Percentiles rank a stretch among this genome's conserved stretches.
Evolutionary conservation across 2,113 vertebrate genomes (phyloP).

Genomic region (Poeciliopsis prolifica): DNA sequence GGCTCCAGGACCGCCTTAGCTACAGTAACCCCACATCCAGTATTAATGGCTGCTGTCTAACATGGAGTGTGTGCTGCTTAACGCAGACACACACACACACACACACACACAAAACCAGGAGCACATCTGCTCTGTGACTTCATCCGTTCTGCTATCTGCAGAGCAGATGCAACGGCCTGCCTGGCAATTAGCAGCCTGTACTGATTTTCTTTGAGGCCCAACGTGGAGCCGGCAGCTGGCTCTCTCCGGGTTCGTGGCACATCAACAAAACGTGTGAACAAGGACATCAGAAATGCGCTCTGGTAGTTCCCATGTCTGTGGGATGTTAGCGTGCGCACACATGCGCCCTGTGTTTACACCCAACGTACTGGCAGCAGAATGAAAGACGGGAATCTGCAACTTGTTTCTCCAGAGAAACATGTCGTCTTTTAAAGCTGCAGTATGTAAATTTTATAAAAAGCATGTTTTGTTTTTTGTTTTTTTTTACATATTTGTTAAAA

Average conservation of each 20-base stretch:
- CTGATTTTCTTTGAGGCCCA: constrained; percentile 77
- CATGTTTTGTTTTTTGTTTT: too few relatives aligned
- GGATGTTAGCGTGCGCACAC: neutral
- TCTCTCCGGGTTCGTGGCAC: constrained; percentile 51
- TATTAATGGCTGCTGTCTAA: constrained; percentile 68
- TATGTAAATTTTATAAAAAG: too few relatives aligned
- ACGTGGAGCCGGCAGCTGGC: constrained; percentile 76
- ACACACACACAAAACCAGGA: constrained; percentile 29
- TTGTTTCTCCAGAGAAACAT: neutral
- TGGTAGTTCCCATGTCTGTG: constrained; percentile 22
- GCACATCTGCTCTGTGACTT: constrained; percentile 80
- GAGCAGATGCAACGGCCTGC: constrained; percentile 79
- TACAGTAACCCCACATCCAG: constrained; percentile 65
- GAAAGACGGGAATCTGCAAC: constrained; percentile 11
- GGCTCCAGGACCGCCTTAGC: constrained; percentile 55
- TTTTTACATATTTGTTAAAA: too few relatives aligned
- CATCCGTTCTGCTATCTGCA: constrained; percentile 71
- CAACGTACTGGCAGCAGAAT: constrained; percentile 61
- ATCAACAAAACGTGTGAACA: constrained; percentile 61
- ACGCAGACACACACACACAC: constrained; percentile 8
- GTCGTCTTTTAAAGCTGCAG: neutral
- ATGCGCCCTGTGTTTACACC: constrained; percentile 9
- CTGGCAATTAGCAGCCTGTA: constrained; percentile 79
- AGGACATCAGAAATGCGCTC: constrained; percentile 43
- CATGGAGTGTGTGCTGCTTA: constrained; percentile 42